Conservation (phyloP, 1,140 invertebrate genomes). For the Drosophila pruinosa region DNA sequence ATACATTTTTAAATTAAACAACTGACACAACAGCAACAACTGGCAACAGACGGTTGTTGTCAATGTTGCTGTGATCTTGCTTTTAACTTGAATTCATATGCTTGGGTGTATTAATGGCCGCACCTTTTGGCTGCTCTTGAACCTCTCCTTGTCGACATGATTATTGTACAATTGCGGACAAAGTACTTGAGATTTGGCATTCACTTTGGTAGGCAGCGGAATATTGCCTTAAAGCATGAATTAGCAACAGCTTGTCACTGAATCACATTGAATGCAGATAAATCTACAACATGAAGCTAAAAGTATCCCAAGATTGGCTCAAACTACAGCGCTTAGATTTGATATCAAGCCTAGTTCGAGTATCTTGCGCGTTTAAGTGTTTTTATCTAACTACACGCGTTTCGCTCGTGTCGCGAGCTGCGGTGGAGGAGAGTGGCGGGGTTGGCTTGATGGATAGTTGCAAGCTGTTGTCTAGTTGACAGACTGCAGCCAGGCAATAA, state of each 20-base stretch:
- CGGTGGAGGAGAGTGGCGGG: background rate
- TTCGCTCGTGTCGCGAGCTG: constrained; percentile 44
- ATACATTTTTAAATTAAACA: constrained; percentile 66
- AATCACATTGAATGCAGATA: too few species aligned
- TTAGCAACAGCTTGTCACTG: background rate
- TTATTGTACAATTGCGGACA: background rate
- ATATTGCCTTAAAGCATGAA: too few species aligned
- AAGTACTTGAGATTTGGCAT: background rate
- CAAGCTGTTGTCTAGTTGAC: constrained; percentile 14
- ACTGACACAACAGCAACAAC: constrained; percentile 38
- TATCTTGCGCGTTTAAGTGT: constrained; percentile 61
- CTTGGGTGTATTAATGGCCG: constrained; percentile 42
- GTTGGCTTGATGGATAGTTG: constrained; percentile 1
- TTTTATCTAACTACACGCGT: constrained; percentile 73
- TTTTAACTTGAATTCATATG: constrained; percentile 35
- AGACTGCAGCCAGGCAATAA: constrained; percentile 45
- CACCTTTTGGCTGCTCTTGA: constrained; percentile 41
- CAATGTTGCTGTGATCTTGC: constrained; percentile 24
- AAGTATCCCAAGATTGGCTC: background rate
- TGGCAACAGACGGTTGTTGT: constrained; percentile 2
- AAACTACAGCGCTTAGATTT: constrained; percentile 22
- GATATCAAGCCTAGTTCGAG: constrained; percentile 9
- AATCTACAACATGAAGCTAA: constrained; percentile 25
- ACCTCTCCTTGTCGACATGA: background rate
- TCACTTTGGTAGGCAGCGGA: background rate